Evolutionary conservation across 2,888 invertebrate genomes (phyloP).

Genomic region (Pristionchus arcanus): DNA sequence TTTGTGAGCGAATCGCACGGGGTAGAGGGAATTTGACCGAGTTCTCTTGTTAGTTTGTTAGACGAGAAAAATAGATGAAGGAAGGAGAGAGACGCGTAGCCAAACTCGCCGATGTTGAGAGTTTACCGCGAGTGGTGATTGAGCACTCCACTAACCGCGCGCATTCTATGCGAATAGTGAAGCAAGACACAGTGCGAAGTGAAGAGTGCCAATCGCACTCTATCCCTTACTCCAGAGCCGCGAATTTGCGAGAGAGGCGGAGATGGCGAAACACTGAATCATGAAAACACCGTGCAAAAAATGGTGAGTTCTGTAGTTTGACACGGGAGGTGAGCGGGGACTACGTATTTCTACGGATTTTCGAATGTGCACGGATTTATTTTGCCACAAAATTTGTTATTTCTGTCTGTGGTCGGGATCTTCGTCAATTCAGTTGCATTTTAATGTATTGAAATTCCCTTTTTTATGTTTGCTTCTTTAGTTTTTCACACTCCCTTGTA

Average conservation of each 20-base stretch:
- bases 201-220: not conserved
- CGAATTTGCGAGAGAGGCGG: not conserved
- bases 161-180: not conserved
- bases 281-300: slow-evolving; percentile 24
- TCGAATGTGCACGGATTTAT: not conserved
- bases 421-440: too few relatives aligned
- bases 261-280: not conserved
- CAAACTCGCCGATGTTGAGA: not conserved
- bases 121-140: not conserved
- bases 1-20: not conserved
- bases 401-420: too few relatives aligned
- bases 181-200: not conserved
- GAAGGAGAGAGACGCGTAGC: not conserved
- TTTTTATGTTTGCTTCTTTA: too few relatives aligned
- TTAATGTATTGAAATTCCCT: too few relatives aligned
- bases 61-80: not conserved
- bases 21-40: not conserved
- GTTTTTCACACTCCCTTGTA: too few relatives aligned
- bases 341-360: not conserved
- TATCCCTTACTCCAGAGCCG: not conserved
- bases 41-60: slow-evolving; percentile 41
- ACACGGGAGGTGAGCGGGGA: not conserved
- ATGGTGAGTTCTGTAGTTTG: not conserved
- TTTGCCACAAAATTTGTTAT: not conserved
- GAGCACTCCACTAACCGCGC: not conserved